Base-by-base conservation (phyloP, 23 tunicate genomes). In the Halocynthia roretzi region DNA sequence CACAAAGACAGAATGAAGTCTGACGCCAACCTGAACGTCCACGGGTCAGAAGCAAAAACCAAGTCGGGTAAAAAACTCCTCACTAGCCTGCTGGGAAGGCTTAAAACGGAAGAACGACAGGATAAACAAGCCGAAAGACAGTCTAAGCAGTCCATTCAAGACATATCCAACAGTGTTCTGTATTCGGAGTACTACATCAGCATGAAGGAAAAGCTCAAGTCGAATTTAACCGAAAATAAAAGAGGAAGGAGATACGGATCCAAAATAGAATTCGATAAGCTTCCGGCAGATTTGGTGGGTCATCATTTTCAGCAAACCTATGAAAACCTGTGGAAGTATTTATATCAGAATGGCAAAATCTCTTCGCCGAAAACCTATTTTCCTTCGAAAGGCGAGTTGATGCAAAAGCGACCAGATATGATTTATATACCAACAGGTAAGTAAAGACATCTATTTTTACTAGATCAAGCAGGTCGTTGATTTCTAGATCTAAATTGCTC, bases 241-340 rank as follows among this genome's bases (percentile, higher is more conserved):
- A 31, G 44, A 31, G 70, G 19, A 10, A 9, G 9, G 5, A 11
- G 9, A 10, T 20, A 65, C 15, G 63, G 7, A 9, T 22, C 68
- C 0, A 56, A 74, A 53, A 10, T 14, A 8, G 12, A 8, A 10
- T 74, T 54, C 21, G 64, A 54, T 10, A 74, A 74, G 6, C 56
- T 74, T 22, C 78, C 78, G 8, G 78, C 64, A 50, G 78, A 52
- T 20, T 50, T 56, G 56, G 78, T 74, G 14, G 78, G 78, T 21
- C 63, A 74, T 8, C 78, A 74, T 56, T 74, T 74, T 54, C 78
- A 74, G 40, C 78, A 74, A 20, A 74, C 78, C 17, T 56, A 74
- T 54, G 56, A 54, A 2, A 52, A 74, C 56, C 56, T 74, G 31
- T 74, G 78, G 78, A 74, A 74, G 56, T 74, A 74, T 74, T n/a